phyloP scores from a whole-genome alignment of 2,888 invertebrate genomes.

The Noctua janthe region DNA sequence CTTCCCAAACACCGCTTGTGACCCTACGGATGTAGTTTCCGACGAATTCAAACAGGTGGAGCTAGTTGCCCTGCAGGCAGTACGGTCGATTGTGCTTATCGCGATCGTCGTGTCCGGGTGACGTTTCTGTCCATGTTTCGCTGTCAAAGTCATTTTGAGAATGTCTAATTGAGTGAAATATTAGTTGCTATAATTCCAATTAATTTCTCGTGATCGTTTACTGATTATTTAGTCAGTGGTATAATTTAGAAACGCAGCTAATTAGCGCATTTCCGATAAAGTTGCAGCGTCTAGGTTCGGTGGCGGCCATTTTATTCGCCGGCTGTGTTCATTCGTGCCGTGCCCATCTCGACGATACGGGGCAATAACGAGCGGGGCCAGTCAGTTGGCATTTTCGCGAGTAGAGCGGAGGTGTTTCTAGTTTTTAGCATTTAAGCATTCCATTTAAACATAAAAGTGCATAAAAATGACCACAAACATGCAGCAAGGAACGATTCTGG shows the following conservation, averaged over 20 bases:
- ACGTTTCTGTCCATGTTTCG: constrained; percentile 83
- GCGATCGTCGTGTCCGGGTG: constrained; percentile 75
- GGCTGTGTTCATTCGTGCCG: constrained; percentile 89
- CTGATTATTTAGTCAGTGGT: constrained; percentile 66
- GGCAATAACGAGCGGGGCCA: constrained; percentile 84
- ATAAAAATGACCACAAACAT: constrained; percentile 96
- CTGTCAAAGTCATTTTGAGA: constrained; percentile 83
- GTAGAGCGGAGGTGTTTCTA: constrained; percentile 88
- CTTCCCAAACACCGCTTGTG: constrained; percentile 76
- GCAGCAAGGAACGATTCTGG: constrained; percentile 98
- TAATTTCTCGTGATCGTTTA: constrained; percentile 69
- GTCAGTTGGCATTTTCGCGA: constrained; percentile 91
- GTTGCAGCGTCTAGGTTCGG: constrained; percentile 81
- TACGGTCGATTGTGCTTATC: constrained; percentile 76
- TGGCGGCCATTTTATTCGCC: constrained; percentile 90
- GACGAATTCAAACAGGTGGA: constrained; percentile 84
- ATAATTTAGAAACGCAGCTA: constrained; percentile 69
- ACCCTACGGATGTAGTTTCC: constrained; percentile 83
- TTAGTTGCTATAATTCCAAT: constrained; percentile 70
- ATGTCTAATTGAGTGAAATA: constrained; percentile 79
- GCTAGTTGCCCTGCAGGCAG: constrained; percentile 79
- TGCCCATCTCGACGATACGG: constrained; percentile 88
- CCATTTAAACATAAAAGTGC: constrained; percentile 85
- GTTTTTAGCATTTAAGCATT: constrained; percentile 85
- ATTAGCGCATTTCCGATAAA: constrained; percentile 81